Base-by-base conservation (phyloP, 2,888 invertebrate genomes). In the Calameuta pallipes region DNA sequence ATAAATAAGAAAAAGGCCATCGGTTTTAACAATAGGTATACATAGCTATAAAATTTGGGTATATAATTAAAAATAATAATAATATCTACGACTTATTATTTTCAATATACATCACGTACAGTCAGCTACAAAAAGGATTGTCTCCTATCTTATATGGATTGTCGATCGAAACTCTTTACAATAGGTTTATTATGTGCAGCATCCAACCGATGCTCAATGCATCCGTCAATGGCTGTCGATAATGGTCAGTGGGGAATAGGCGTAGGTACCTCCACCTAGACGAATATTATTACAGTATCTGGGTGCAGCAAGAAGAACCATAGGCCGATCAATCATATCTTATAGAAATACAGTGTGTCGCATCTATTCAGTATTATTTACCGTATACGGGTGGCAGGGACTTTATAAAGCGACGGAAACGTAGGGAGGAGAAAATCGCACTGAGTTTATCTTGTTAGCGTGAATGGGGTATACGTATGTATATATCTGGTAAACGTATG, bases 291-390 rank as follows among this genome's bases (percentile, higher is more conserved):
- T 70, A 76, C 81, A 75, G 80, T 85, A 85, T 85, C 85, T 82
- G 76, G 75, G 75, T 36, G 71, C 15, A 70, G 41, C 41, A 6
- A 23, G 41, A 56, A 23, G 15, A 15, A 82, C 82, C 81, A 81
- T 81, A 80, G 82, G 81, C 85, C 81, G 87, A 87, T 87, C 87
- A 85, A 88, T 87, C 87, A 82, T 86, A 86, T 85, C 84, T 84
- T 81, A 71, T 73, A 81, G 83, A 83, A 84, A 83, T 81, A 82
- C 80, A 76, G 81, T 80, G 82, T 79, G 84, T 86, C 85, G 80
- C 79, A 82, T 81, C 86, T 83, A 86, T 86, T 86, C 84, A 83
- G 75, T 80, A 83, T 83, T 83, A 83, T 85, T 84, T 85, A 84
- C 83, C 83, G 33, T 71, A 71, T 71, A 33, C 71, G 71, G 31